Evolutionary conservation across 1,140 invertebrate species (phyloP), one percentile per base, ranked within the genome.

Genomic region (Plectrocnemia conspersa): DNA sequence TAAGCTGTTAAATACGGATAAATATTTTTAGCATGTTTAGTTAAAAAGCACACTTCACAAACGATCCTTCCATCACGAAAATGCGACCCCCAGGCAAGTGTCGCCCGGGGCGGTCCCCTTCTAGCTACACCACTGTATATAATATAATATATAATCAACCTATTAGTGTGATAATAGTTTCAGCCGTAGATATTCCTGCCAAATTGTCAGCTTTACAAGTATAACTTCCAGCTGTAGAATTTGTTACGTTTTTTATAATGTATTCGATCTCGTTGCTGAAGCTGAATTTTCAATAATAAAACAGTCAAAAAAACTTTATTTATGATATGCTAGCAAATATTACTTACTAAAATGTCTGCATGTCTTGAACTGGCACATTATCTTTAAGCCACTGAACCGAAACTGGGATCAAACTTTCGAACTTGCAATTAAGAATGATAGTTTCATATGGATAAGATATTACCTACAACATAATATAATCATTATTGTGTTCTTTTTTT

Each of bases 331-430:
- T 4, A 5, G 18, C 4, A 45, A 45, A 24, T 23, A 36, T 36
- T 40, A 67, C 68, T 68, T 50, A 72, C 71, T 71, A 56, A 58
- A 65, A 67, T 16, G 66, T 64, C 27, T 64, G 63, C 7, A 60
- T 60, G 9, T 53, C 33, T 33, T 65, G 63, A 15, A 68, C 13
- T 1, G 40, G 62, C 0, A 29, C 32, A 2, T 41, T 46, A 27
- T 66, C 63, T 52, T 58, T 67, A 15, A 61, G 67, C 73, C 73
- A 75, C 38, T 52, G 54, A 0, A 63, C 67, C 2, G 50, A 58
- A 1, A 71, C 62, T 0, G 73, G 72, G 3, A 72, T 70, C 22
- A 73, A 45, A 36, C 71, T 74, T 36, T 72, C 69, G 24, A 72
- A 65, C 6, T 52, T 56, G 40, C 73, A 75, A 50, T 38, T 35